Evolutionary conservation across 1,140 invertebrate genomes (phyloP).

Genomic region (Listronotus oregonensis): DNA sequence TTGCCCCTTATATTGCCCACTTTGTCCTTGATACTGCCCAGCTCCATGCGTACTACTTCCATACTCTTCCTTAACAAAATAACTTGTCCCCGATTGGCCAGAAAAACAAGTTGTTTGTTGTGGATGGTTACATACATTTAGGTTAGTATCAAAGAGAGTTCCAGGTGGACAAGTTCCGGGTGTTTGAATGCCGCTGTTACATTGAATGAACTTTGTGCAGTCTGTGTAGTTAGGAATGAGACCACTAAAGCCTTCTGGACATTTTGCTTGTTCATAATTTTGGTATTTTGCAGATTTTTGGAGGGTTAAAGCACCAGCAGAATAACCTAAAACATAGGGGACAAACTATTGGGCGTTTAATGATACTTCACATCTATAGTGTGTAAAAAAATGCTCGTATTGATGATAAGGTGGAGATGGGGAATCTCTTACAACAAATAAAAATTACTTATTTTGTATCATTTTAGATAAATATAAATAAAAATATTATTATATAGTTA

Average conservation of each 20-base stretch:
- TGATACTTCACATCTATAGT: too few relatives aligned
- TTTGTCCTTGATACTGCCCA: not conserved
- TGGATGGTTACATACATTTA: constrained; percentile 66
- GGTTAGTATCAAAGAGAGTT: constrained; percentile 65
- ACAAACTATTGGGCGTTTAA: not conserved
- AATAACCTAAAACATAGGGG: constrained; percentile 4
- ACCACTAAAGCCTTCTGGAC: constrained; percentile 60
- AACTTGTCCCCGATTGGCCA: constrained; percentile 22
- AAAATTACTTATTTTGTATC: too few relatives aligned
- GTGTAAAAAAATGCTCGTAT: too few relatives aligned
- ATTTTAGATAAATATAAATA: too few relatives aligned
- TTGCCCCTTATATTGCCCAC: not conserved
- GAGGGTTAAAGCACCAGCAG: constrained; percentile 9
- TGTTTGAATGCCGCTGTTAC: constrained; percentile 62
- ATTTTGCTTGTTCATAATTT: constrained; percentile 45
- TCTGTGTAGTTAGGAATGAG: constrained; percentile 65
- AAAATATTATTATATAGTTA: too few relatives aligned
- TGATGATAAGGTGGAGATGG: too few relatives aligned
- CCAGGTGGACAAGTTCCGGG: constrained; percentile 68
- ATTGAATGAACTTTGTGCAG: constrained; percentile 71
- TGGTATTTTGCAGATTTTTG: constrained; percentile 25
- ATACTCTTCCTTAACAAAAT: constrained; percentile 17
- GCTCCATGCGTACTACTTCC: constrained; percentile 14
- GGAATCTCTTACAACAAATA: too few relatives aligned
- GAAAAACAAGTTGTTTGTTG: constrained; percentile 59